Evolutionary conservation across 30 jellyfish, hydroid and myxozoan genomes (phyloP).

Genomic region (Mastigias papua): DNA sequence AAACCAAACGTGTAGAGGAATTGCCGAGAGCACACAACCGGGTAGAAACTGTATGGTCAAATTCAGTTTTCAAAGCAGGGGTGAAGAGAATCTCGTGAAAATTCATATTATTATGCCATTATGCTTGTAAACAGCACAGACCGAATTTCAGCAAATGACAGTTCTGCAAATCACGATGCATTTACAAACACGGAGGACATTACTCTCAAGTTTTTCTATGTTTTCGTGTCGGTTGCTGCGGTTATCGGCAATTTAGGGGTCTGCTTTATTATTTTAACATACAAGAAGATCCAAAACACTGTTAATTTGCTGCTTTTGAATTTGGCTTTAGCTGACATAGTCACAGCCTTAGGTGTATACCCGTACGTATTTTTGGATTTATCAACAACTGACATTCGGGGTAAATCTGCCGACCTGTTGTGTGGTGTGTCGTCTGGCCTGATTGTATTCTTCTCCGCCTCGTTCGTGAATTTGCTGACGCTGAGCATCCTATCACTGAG

Average conservation of each 20-base stretch:
- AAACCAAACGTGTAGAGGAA: no score
- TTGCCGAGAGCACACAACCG: no score
- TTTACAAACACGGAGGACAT: constrained; percentile 65
- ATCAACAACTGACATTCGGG: constrained; percentile 49
- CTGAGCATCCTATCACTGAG: constrained; percentile 86
- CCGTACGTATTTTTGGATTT: constrained; percentile 81
- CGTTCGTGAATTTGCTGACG: constrained; percentile 86
- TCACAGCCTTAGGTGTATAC: constrained; percentile 73
- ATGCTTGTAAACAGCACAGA: not conserved
- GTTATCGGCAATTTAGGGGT: constrained; percentile 77
- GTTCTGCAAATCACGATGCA: not conserved
- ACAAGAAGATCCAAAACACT: constrained; percentile 73
- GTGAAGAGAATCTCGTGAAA: no score
- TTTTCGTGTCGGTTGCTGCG: constrained; percentile 50
- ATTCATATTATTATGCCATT: not conserved
- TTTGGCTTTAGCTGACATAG: constrained; percentile 84
- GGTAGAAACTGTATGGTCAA: no score
- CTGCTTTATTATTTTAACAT: constrained; percentile 67
- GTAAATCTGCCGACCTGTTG: constrained; percentile 75
- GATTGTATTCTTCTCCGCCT: constrained; percentile 78
- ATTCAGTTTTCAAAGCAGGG: no score
- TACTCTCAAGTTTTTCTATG: constrained; percentile 51
- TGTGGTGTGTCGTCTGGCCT: constrained; percentile 94
- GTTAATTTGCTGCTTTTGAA: constrained; percentile 83
- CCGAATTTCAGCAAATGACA: not conserved